These are phyloP conservation scores for Leptoclinus maculatus DNA, from an alignment of 2,797 vertebrate genomes.

Conservation along the genomic window DNA sequence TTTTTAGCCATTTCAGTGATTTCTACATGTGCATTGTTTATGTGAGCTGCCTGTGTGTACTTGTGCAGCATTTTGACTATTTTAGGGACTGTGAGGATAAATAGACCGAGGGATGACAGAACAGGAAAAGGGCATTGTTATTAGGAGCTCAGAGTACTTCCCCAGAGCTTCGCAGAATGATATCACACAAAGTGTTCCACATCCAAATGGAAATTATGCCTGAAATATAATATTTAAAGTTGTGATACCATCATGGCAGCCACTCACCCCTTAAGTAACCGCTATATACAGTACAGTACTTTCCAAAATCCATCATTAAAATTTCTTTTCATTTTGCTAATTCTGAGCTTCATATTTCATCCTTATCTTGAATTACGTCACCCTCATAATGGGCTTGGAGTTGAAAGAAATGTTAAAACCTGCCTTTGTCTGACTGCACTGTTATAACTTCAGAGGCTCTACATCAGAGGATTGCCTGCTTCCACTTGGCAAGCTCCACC, in stretches of 20 bases:
- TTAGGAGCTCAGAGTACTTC: constrained; percentile 25
- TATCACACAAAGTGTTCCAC: constrained; percentile 32
- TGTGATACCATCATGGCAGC: constrained; percentile 46
- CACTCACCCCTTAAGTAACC: constrained; percentile 32
- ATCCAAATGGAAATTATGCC: constrained; percentile 43
- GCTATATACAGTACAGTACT: constrained; percentile 10
- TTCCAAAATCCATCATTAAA: constrained; percentile 57
- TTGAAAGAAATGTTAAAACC: constrained; percentile 63
- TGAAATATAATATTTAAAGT: constrained; percentile 37
- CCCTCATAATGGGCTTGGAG: constrained; percentile 57
- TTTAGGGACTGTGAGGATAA: constrained; percentile 58
- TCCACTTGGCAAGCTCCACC: constrained; percentile 59
- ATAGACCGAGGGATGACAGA: constrained; percentile 49
- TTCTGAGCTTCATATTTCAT: constrained; percentile 60
- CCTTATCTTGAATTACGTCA: constrained; percentile 68
- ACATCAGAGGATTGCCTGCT: constrained; percentile 52
- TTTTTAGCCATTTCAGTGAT: constrained; percentile 51
- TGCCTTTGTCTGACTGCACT: constrained; percentile 44
- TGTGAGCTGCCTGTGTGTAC: constrained; percentile 26
- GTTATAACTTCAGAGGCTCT: constrained; percentile 37
- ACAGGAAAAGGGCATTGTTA: constrained; percentile 72
- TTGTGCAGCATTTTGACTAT: constrained; percentile 59
- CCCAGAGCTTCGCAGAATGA: constrained; percentile 20
- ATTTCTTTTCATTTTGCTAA: constrained; percentile 58
- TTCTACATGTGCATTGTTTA: constrained; percentile 59